phyloP scores from a whole-genome alignment of 1,140 invertebrate species.

The Tetramorium simillimum region DNA sequence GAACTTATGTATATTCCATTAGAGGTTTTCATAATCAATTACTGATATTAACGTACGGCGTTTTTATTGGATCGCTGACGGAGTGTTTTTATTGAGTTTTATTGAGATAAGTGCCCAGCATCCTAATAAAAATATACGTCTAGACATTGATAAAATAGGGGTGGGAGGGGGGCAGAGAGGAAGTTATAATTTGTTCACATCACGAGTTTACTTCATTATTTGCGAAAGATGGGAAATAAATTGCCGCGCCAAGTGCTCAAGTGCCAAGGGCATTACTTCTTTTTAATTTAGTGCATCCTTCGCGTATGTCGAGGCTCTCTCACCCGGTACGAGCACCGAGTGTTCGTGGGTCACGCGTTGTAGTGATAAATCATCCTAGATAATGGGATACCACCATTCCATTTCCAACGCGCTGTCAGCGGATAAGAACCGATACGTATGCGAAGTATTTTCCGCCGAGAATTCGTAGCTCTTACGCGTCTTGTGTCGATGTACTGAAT shows the following conservation, averaged over 20 bases:
- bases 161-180: background rate
- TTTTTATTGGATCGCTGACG: background rate
- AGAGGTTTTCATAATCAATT: slow-evolving; percentile 19
- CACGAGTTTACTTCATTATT: slow-evolving; percentile 56
- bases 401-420: slow-evolving; percentile 53
- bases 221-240: slow-evolving; percentile 60
- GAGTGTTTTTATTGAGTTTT: background rate
- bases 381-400: slow-evolving; percentile 59
- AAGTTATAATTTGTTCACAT: slow-evolving; percentile 59
- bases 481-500: slow-evolving; percentile 61
- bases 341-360: slow-evolving; percentile 55
- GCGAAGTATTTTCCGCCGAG: slow-evolving; percentile 45
- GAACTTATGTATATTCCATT: background rate
- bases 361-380: slow-evolving; percentile 66
- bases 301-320: slow-evolving; percentile 53
- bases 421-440: slow-evolving; percentile 52
- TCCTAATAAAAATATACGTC: slow-evolving; percentile 44
- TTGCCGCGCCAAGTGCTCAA: slow-evolving; percentile 48
- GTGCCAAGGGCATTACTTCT: slow-evolving; percentile 57
- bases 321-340: slow-evolving; percentile 21
- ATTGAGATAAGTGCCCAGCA: background rate
- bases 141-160: slow-evolving; percentile 43
- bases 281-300: slow-evolving; percentile 55
- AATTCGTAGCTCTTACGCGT: slow-evolving; percentile 52
- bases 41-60: background rate